Percentiles rank a stretch among this genome's conserved stretches.
phyloP scores from a whole-genome alignment of 2,113 vertebrate species.

The Variabilichromis moorii region DNA sequence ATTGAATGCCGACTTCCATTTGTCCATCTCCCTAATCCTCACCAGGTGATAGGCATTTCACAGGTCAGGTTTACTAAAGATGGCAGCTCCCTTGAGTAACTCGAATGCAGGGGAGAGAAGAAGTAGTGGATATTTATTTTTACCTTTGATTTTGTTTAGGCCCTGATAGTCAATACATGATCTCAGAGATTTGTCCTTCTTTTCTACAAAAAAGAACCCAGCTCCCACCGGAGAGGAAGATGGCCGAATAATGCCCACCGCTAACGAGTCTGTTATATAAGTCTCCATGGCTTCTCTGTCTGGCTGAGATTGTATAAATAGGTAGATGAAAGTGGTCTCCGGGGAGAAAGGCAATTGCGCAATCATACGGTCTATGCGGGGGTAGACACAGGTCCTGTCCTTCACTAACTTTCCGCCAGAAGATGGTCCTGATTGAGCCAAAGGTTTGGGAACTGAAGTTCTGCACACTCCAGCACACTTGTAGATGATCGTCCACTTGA shows the following conservation, averaged over 20 bases:
- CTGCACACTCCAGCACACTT: background rate
- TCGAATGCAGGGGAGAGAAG: background rate
- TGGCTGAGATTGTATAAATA: background rate
- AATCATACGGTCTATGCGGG: background rate
- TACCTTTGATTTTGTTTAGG: background rate
- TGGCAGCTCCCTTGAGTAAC: background rate
- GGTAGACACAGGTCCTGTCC: background rate
- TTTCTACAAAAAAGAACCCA: background rate
- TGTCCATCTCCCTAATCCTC: background rate
- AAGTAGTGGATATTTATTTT: background rate
- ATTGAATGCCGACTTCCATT: background rate
- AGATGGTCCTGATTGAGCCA: background rate
- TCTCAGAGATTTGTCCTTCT: background rate
- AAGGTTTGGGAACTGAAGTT: background rate
- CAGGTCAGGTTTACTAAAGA: background rate
- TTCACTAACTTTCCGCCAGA: background rate
- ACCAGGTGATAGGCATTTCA: background rate
- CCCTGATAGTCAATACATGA: background rate
- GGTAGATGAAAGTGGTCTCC: background rate
- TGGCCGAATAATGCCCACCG: background rate
- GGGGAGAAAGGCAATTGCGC: background rate
- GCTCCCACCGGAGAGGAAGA: background rate
- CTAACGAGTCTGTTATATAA: background rate
- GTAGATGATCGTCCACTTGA: background rate
- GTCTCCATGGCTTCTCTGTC: background rate